Percentiles rank a stretch among this genome's conserved stretches.
These are phyloP conservation scores for Microhierax caerulescens DNA, from an alignment of 2,797 vertebrate species.

Conservation along the genomic window DNA sequence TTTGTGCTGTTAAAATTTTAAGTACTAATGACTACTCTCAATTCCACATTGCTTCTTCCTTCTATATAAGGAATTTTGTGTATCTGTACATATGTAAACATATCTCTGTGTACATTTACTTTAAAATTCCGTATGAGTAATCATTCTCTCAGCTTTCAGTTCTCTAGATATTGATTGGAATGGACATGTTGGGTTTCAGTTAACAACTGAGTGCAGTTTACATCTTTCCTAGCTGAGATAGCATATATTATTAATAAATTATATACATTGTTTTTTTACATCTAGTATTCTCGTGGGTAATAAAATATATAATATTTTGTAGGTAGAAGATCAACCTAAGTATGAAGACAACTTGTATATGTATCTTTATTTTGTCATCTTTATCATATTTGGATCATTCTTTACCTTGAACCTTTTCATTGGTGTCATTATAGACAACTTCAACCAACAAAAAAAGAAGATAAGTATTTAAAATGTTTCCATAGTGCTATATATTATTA, in stretches of 20 bases:
- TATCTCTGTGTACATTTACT: background rate
- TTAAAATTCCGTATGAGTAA: background rate
- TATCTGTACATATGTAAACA: background rate
- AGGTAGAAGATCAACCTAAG: constrained; percentile 85
- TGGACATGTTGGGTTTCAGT: background rate
- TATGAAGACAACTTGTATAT: constrained; percentile 88
- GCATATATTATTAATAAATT: background rate
- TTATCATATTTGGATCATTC: constrained; percentile 98
- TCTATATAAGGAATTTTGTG: background rate
- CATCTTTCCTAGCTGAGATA: background rate
- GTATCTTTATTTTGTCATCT: constrained; percentile 96
- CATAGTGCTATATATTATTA: background rate
- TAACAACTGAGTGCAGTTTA: background rate
- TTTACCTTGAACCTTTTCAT: constrained; percentile 98
- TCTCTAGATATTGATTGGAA: background rate
- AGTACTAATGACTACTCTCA: background rate
- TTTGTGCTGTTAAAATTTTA: background rate
- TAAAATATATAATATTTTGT: constrained; percentile 39
- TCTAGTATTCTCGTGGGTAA: background rate
- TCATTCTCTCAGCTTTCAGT: background rate
- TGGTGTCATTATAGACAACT: constrained; percentile 99
- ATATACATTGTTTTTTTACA: background rate
- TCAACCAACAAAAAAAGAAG: constrained; percentile 99
- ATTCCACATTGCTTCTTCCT: background rate
- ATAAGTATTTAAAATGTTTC: constrained; percentile 84